Evolutionary conservation across 2,113 vertebrate species (phyloP), one percentile per base, ranked within the genome.

Genomic region (Chaetodon auriga): DNA sequence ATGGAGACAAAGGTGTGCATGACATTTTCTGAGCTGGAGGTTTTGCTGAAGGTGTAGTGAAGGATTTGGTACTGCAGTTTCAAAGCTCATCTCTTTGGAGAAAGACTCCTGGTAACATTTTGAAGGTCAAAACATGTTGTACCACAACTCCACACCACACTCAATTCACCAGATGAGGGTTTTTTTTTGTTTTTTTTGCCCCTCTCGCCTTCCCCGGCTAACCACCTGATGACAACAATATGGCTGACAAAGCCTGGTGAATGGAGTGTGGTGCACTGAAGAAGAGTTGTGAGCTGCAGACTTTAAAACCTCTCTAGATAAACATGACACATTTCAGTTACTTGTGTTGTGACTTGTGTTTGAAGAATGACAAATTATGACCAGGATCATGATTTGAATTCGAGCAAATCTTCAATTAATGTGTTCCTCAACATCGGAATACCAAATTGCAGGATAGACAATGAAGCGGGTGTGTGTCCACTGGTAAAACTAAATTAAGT

Each of bases 391-490:
- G 19, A n/a, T 82, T 86, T 79, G 43, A 51, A 72, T 80, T 81
- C 75, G n/a, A 72, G 21, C 21, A 36, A 38, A 43, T 80, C 61
- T 77, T 62, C 30, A 30, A 30, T 66, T 55, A 41, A 68, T 79
- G 48, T 80, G 46, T 83, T 72, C n/a, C 45, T 78, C 19, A 65
- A 35, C 74, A 58, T 65, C 65, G 45, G 69, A 71, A 55, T 25
- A 49, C 45, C 18, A 61, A 78, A 82, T 73, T 83, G 25, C 72
- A 75, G 53, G n/a, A 80, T 57, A 81, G 84, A 82, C 65, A 64
- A 66, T 68, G 21, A 75, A 75, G 14, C 60, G 38, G 7, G 69
- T 63, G 43, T 49, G 19, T 78, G 66, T 80, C 53, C 73, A 61
- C 53, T 64, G 75, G 66, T 68, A 48, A 86, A 78, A 58, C 70